Base-by-base conservation (phyloP, 2,888 invertebrate species). In the Caenorhabditis afra region DNA sequence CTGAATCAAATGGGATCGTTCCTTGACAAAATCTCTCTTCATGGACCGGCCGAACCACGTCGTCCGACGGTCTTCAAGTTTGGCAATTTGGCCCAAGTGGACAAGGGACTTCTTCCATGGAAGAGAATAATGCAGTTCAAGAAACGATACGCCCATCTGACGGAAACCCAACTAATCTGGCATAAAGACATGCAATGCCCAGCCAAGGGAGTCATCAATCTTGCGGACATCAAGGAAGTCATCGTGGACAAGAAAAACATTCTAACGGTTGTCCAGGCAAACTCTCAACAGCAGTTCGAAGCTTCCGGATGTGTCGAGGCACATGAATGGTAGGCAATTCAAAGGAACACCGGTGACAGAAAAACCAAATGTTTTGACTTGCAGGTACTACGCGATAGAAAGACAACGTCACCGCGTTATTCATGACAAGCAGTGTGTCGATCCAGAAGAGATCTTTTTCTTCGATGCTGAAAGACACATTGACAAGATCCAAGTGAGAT, bases 241-340 rank as follows among this genome's bases (percentile, higher is more conserved):
- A 74, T 75, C 8, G 75, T 81, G 11, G 87, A 87, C 18, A 70
- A 83, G 45, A 88, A 87, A 67, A 75, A 85, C 52, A 75, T 86
- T 3, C 81, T 89, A 45, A 78, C 82, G 8, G 81, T 89, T 7
- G 71, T 70, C 8, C 82, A 84, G n/a, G 80, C 81, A 8, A 55
- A 45, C 14, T 50, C 64, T 8, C 86, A 87, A 52, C 73, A 88
- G 22, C 83, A 84, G 23, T 89, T 90, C 67, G 89, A 88, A 73
- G 84, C 89, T 22, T 77, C 79, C 23, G 83, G 81, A 23, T 65
- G 68, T 8, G 52, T 81, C 4, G 89, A 90, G 16, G 86, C 86
- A 37, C 85, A 82, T 29, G 89, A 89, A 23, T 89, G 89, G 89
- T 88, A 37, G 20, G 53, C n/a, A n/a, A n/a, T n/a, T n/a, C n/a